phyloP scores from a whole-genome alignment of 2,113 vertebrate genomes.

The Fulica atra region DNA sequence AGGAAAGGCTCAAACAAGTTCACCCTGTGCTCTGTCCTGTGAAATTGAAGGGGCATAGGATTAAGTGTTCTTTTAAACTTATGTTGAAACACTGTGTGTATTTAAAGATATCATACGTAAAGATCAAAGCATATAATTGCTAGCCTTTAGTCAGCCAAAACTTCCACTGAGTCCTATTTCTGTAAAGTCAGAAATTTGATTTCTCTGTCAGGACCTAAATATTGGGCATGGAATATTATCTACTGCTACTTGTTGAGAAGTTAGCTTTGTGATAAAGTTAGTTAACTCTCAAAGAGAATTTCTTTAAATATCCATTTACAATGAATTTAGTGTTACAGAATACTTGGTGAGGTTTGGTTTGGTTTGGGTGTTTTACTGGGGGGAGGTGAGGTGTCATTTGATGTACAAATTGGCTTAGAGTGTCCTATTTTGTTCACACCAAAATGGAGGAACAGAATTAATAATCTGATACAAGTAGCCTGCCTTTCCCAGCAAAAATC shows the following conservation, averaged over 20 bases:
- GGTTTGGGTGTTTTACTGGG: too few species aligned
- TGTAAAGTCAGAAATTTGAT: background rate
- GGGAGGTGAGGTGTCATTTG: accelerated
- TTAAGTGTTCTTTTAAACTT: background rate
- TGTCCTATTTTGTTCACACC: background rate
- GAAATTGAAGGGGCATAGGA: background rate
- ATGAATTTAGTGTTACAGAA: background rate
- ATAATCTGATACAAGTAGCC: background rate
- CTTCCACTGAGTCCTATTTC: background rate
- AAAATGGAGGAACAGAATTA: background rate
- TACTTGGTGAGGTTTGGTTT: background rate
- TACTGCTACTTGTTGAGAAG: background rate
- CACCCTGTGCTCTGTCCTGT: background rate
- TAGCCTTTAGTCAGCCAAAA: background rate
- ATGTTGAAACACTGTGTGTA: background rate
- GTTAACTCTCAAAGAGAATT: background rate
- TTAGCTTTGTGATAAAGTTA: background rate
- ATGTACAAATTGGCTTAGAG: background rate
- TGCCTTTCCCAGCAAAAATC: background rate
- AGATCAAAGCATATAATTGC: background rate
- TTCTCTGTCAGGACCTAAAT: background rate
- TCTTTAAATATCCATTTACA: background rate
- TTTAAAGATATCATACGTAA: background rate
- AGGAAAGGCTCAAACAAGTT: background rate
- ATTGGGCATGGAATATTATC: background rate